Base-by-base conservation (phyloP, 2,797 vertebrate species). In the Schizopygopsis malacanthus region DNA sequence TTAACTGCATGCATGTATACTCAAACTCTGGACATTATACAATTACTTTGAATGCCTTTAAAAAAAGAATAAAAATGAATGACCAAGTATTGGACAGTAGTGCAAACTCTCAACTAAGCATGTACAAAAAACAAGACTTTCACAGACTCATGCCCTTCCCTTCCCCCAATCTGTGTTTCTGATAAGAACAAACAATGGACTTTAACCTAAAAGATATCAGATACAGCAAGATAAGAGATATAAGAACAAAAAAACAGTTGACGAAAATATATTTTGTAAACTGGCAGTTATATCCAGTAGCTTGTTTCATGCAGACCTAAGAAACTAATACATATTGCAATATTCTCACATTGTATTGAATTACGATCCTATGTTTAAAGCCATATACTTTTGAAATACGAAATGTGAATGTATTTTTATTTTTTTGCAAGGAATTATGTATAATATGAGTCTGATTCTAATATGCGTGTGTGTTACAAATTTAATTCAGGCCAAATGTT, bases 401-500 rank as follows among this genome's bases (percentile, higher is more conserved):
- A 33, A 33, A 33, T 33, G 33, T 33, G 33, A 33, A 33, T 33
- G 2, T 33, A 33, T 33, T 33, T 33, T 33, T 33, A 33, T 33
- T 33, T 33, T 33, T 33, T 33, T 33, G 33, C 33, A 33, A 33
- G 33, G 33, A 33, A 33, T 33, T 33, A 33, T 33, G 33, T 33
- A 33, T 33, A 33, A 33, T 33, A 33, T 33, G 33, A 33, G 33
- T 33, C 33, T 33, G 33, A 33, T 33, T 33, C 13, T 65, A 65
- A 28, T 63, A 28, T 63, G 12, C 0, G 12, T 1, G 47, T 16
- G 47, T 50, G 0, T 65, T 93, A 94, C 92, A 95, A 94, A 91
- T 95, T 95, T 59, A 59, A 59, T 41, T 78, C 33, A 25, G 76
- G 12, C 37, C 54, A 41, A 41, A 59, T 59, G 3, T 59, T 59